Evolutionary conservation across 2,113 vertebrate species (phyloP).

Genomic region (Speoplatyrhinus poulsoni): DNA sequence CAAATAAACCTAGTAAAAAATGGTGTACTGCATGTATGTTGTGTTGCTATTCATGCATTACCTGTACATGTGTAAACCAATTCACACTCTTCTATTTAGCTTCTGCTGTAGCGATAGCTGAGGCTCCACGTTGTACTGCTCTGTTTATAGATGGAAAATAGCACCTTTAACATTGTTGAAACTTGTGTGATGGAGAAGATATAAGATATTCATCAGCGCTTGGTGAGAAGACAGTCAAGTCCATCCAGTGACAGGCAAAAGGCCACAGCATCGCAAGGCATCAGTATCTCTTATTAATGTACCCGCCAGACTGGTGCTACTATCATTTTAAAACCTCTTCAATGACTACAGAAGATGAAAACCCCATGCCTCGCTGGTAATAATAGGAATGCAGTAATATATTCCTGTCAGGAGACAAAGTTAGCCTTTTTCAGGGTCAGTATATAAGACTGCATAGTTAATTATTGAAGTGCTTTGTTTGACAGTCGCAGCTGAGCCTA

Average conservation of each 20-base stretch:
- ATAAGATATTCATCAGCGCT: not conserved
- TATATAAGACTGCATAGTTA: constrained; percentile 34
- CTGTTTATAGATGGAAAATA: not conserved
- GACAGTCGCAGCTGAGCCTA: constrained; percentile 32
- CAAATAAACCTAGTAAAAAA: too few relatives aligned
- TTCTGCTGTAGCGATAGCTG: not conserved
- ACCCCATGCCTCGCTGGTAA: not conserved
- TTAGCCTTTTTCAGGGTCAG: constrained; percentile 43
- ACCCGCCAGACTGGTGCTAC: not conserved
- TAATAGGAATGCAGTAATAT: constrained; percentile 26
- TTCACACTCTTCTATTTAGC: not conserved
- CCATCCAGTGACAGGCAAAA: not conserved
- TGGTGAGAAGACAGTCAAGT: not conserved
- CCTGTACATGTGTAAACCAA: not conserved
- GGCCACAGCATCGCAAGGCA: not conserved
- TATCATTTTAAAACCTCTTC: not conserved
- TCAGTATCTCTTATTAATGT: not conserved
- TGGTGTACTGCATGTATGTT: not conserved
- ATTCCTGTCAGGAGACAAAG: constrained; percentile 10
- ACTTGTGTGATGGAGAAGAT: not conserved
- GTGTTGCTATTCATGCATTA: not conserved
- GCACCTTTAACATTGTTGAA: not conserved
- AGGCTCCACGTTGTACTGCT: not conserved
- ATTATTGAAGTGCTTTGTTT: constrained; percentile 41
- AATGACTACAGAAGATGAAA: not conserved